Conservation (phyloP, 2,797 vertebrate genomes). For the Podargus strigoides region DNA sequence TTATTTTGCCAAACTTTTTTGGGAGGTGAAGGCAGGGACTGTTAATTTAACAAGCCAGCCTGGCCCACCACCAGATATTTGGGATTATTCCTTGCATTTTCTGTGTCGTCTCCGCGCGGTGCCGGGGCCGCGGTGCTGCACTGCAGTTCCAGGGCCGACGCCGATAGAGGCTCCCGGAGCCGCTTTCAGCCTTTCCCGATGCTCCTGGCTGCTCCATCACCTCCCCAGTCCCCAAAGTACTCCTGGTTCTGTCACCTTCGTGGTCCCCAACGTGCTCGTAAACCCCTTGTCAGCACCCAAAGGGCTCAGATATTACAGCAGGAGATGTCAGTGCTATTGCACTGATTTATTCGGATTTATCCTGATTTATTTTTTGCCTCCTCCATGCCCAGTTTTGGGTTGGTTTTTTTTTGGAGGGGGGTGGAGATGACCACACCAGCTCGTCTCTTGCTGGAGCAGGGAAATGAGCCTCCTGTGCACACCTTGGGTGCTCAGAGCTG, state of each 20-base stretch:
- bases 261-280: background rate
- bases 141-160: too few relatives aligned
- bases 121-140: too few relatives aligned
- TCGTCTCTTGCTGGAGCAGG: background rate
- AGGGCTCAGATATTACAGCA: background rate
- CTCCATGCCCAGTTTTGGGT: background rate
- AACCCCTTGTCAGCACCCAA: background rate
- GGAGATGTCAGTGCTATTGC: background rate
- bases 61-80: too few relatives aligned
- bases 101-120: too few relatives aligned
- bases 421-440: background rate
- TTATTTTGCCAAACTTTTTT: too few relatives aligned
- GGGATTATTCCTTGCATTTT: too few relatives aligned
- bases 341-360: too few relatives aligned
- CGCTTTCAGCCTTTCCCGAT: background rate
- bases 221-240: rapidly evolving
- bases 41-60: too few relatives aligned
- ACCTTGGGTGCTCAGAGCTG: background rate
- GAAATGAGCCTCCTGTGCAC: background rate
- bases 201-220: background rate
- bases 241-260: background rate
- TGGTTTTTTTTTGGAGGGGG: background rate
- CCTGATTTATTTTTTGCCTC: too few relatives aligned
- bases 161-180: background rate
- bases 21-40: too few relatives aligned